These are phyloP conservation scores for Argyrosomus japonicus DNA, from an alignment of 2,113 vertebrate genomes.

Conservation along the genomic window DNA sequence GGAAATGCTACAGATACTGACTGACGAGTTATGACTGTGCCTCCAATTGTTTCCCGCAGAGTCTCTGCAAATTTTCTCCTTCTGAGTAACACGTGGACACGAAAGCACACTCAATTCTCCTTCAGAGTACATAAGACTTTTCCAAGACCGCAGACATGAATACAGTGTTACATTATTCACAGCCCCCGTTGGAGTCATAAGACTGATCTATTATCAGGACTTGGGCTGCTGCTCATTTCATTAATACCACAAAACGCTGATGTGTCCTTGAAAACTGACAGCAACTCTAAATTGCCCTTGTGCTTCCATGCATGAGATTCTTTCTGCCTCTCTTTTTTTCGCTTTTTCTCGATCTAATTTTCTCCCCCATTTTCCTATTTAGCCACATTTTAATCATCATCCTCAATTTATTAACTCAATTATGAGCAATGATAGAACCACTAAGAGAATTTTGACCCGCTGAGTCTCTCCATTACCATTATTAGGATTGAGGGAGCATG, in stretches of 20 bases:
- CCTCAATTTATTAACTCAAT: conserved; percentile 71
- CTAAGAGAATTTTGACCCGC: conserved; percentile 50
- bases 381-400: conserved; percentile 61
- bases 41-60: not conserved
- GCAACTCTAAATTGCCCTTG: conserved; percentile 64
- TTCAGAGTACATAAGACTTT: not conserved
- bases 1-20: not conserved
- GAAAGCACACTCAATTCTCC: too few relatives aligned
- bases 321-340: not conserved
- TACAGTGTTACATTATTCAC: conserved; percentile 35
- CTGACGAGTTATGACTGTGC: not conserved
- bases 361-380: conserved; percentile 45
- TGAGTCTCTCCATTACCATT: conserved; percentile 49
- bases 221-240: conserved; percentile 55
- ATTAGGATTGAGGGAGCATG: conserved; percentile 37
- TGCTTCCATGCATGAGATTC: conserved; percentile 51
- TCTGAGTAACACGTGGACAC: not conserved
- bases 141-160: conserved; percentile 5
- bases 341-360: conserved; percentile 39
- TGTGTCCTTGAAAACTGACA: conserved; percentile 69
- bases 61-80: not conserved
- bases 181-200: conserved; percentile 30
- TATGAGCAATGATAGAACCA: conserved; percentile 57
- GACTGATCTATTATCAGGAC: conserved; percentile 49
- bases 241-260: conserved; percentile 60